phyloP scores from a whole-genome alignment of 1,140 invertebrate genomes.

The Lepidurus couesii region DNA sequence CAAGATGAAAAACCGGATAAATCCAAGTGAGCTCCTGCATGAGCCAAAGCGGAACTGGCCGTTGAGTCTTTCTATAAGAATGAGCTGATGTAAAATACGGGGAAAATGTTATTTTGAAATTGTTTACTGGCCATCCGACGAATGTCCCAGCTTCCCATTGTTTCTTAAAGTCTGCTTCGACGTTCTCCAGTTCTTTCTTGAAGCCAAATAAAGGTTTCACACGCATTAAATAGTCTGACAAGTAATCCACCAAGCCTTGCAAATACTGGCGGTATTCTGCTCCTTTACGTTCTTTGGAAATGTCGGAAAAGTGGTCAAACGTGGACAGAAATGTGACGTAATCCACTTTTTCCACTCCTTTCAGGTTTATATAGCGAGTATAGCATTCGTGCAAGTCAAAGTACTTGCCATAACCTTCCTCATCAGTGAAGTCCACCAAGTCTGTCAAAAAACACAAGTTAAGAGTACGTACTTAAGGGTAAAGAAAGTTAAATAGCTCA shows the following conservation, averaged over 20 bases:
- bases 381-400: constrained; percentile 97
- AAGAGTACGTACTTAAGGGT: constrained; percentile 29
- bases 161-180: constrained; percentile 72
- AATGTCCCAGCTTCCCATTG: constrained; percentile 86
- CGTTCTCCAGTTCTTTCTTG: constrained; percentile 66
- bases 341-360: constrained; percentile 94
- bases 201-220: constrained; percentile 89
- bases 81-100: constrained; percentile 31
- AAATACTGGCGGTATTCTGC: constrained; percentile 88
- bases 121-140: constrained; percentile 84
- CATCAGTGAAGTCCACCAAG: constrained; percentile 96
- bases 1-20: constrained; percentile 90
- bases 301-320: constrained; percentile 95
- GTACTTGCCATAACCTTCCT: constrained; percentile 99
- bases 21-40: constrained; percentile 92
- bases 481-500: constrained; percentile 42
- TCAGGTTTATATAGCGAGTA: constrained; percentile 92
- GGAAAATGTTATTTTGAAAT: not conserved
- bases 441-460: constrained; percentile 49
- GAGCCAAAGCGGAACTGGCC: constrained; percentile 81
- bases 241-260: constrained; percentile 75
- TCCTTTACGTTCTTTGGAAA: constrained; percentile 89
- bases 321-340: constrained; percentile 91
- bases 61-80: constrained; percentile 67
- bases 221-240: constrained; percentile 74